Conservation (phyloP, 2,888 invertebrate genomes). For the Alloscopus bannaensis region DNA sequence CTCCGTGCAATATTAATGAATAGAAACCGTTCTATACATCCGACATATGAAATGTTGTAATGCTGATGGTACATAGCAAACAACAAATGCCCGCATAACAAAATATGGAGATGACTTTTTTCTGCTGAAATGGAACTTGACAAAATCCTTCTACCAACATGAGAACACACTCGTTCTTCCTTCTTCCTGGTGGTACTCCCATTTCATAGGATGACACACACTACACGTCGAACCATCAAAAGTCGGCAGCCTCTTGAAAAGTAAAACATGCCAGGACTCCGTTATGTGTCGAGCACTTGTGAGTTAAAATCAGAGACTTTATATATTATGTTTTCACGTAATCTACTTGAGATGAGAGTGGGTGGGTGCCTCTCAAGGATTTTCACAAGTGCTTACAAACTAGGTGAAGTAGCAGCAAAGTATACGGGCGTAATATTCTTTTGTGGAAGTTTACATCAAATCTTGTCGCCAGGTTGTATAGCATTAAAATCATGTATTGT, state of each 20-base stretch:
- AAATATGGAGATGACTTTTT: background rate
- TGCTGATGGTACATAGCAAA: background rate
- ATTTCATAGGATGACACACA: background rate
- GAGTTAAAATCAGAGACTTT: no score
- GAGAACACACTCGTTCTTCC: background rate
- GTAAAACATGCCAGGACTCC: constrained; percentile 3
- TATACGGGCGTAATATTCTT: background rate
- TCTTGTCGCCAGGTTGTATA: no score
- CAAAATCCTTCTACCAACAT: background rate
- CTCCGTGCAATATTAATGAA: constrained; percentile 8
- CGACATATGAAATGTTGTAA: background rate
- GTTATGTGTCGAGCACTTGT: constrained; percentile 7
- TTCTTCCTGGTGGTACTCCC: no score
- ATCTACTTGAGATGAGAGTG: no score
- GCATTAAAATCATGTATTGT: no score
- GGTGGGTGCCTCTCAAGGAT: constrained; percentile 13
- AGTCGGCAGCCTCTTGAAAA: background rate
- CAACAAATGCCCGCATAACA: background rate
- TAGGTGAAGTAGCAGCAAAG: background rate
- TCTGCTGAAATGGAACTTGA: background rate
- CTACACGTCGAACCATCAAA: background rate
- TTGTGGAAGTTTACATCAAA: background rate
- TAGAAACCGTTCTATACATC: background rate
- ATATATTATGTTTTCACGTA: no score
- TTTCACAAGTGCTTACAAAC: constrained; percentile 11